Conservation (phyloP, 2,888 invertebrate species). For the Yponomeuta plumbellus region DNA sequence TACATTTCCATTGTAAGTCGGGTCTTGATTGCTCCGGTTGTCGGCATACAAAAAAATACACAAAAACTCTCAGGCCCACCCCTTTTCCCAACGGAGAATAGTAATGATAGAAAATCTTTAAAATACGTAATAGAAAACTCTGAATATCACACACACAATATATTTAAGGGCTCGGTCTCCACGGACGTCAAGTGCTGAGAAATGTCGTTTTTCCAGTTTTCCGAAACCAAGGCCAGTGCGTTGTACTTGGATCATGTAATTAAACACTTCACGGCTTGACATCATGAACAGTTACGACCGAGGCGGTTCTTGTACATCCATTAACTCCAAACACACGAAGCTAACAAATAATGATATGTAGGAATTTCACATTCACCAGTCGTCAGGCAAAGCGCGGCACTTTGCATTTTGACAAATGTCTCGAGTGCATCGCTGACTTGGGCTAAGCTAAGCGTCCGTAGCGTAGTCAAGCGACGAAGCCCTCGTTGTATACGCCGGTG, state of each 20-base stretch:
- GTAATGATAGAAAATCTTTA: neutral
- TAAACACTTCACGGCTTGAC: neutral
- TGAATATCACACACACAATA: neutral
- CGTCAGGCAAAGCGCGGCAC: neutral
- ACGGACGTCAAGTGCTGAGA: neutral
- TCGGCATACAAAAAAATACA: too few species aligned
- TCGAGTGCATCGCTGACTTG: neutral
- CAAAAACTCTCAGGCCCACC: too few species aligned
- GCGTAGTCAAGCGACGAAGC: conserved; percentile 7
- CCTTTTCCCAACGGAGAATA: neutral
- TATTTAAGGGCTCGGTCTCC: neutral
- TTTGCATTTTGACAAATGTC: neutral
- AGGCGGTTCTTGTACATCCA: neutral
- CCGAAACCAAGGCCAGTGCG: neutral
- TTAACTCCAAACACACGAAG: neutral
- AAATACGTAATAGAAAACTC: too few species aligned
- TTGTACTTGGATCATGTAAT: neutral
- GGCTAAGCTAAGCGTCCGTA: neutral
- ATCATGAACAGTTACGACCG: neutral
- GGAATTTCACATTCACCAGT: conserved; percentile 2
- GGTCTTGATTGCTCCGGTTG: neutral
- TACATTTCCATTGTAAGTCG: neutral
- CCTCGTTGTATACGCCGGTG: conserved; percentile 45
- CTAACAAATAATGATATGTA: neutral
- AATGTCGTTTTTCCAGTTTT: conserved; percentile 1